phyloP scores from a whole-genome alignment of 2,888 invertebrate species.

The Lasioglossum leucozonium region DNA sequence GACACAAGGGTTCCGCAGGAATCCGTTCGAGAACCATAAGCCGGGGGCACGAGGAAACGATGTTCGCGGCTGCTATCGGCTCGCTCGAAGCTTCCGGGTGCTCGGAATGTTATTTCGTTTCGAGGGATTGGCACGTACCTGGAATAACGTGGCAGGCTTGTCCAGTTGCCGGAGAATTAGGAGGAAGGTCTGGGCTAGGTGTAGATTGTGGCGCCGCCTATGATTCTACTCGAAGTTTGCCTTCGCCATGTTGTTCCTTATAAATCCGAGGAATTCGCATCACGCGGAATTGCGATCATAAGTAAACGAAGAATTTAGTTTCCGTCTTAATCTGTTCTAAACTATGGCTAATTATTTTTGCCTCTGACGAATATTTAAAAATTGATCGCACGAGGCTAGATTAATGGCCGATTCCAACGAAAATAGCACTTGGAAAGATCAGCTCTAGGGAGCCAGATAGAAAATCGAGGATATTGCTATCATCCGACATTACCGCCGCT shows the following conservation, averaged over 20 bases:
- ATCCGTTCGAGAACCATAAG: not conserved
- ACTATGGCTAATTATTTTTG: no score
- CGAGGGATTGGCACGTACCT: not conserved
- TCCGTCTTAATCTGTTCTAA: no score
- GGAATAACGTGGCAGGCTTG: not conserved
- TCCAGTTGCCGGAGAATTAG: not conserved
- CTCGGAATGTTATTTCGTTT: not conserved
- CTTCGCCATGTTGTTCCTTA: no score
- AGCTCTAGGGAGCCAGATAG: not conserved
- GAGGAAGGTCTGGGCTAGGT: not conserved
- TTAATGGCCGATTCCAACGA: no score
- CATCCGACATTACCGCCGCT: not conserved
- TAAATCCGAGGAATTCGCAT: no score
- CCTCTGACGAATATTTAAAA: no score
- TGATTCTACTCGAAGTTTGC: no score
- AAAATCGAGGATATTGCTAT: not conserved
- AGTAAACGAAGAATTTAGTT: no score
- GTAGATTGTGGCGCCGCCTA: no score
- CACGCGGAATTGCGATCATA: no score
- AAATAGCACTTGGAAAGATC: no score
- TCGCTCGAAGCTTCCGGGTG: not conserved
- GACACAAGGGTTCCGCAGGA: not conserved
- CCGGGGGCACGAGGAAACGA: conserved; percentile 8
- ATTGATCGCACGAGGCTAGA: no score
- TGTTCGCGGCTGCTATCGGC: conserved; percentile 1